Evolutionary conservation across 1,140 invertebrate species (phyloP), one percentile per base, ranked within the genome.

Genomic region (Dryas iulia): DNA sequence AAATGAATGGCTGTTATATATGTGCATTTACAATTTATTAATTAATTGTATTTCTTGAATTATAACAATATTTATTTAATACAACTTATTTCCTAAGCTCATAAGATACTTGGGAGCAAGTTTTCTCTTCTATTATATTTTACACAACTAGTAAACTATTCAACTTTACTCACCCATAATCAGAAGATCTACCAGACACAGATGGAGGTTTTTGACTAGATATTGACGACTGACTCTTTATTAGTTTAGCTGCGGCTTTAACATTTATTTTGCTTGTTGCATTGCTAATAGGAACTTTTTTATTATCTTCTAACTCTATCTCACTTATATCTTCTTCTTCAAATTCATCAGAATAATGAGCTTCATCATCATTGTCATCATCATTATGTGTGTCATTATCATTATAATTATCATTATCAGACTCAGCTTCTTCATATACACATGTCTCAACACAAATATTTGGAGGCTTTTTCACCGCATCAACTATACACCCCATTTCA

Each of bases 401-500:
- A 26, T 21, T n/a, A 57, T 69, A 71, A 64, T 58, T 82, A 18
- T 79, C 76, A 33, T 83, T 70, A 31, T 83, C 82, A 23, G 74
- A 70, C 1, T 83, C 84, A 8, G 85, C 79, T 18, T 87, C 76
- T 18, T 81, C 81, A 53, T 87, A 86, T 10, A 90, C 82, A 73
- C 87, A 89, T 12, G 79, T 84, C 61, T 89, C 89, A 5, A 89
- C 69, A 66, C 89, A 91, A 11, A 90, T 84, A 59, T 91, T 91
- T 0, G 86, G 82, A 3, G 89, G 87, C 68, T 81, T 69, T 70
- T 89, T 88, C 5, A 86, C 79, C 14, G 81, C 83, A 35, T 86
- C 86, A 14, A 91, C 85, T 25, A 92, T 86, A 66, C 90, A 92
- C 28, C 91, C 91, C 91, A 92, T 92, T 56, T 87, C 79, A 18